These are phyloP conservation scores for Drosophila lowei DNA, from an alignment of 1,140 invertebrate species.

Conservation along the genomic window DNA sequence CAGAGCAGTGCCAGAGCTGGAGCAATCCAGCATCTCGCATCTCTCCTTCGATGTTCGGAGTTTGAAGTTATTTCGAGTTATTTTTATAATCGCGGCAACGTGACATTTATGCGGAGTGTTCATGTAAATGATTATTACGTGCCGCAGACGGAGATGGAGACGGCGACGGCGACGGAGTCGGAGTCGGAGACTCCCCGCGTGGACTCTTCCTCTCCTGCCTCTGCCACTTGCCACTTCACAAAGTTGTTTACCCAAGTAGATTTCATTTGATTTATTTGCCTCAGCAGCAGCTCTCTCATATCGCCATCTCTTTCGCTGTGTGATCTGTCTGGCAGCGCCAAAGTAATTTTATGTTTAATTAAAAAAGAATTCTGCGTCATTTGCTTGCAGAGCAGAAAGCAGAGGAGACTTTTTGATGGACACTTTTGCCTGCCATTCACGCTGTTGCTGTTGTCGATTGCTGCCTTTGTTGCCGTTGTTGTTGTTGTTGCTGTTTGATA, in stretches of 20 bases:
- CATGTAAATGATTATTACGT: conserved; percentile 82
- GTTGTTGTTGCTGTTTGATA: conserved; percentile 54
- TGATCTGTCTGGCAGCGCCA: conserved; percentile 48
- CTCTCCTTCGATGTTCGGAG: conserved; percentile 27
- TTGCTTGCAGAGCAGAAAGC: conserved; percentile 48
- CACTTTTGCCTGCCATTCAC: conserved; percentile 75
- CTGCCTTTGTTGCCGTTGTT: conserved; percentile 49
- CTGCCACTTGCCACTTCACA: conserved; percentile 23
- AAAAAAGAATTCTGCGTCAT: conserved; percentile 76
- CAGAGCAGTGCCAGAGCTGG: neutral
- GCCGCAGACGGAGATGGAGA: conserved; percentile 39
- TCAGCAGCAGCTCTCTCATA: conserved; percentile 28
- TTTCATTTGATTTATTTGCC: conserved; percentile 77
- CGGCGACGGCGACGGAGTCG: conserved; percentile 36
- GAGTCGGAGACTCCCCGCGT: conserved; percentile 34
- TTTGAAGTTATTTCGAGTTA: conserved; percentile 71
- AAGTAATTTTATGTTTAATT: conserved; percentile 81
- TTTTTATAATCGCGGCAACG: conserved; percentile 79
- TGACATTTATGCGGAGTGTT: conserved; percentile 80
- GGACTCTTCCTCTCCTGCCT: conserved; percentile 1
- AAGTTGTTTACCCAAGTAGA: conserved; percentile 68
- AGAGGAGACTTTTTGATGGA: conserved; percentile 57
- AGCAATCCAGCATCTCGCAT: conserved; percentile 19
- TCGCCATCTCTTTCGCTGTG: conserved; percentile 6
- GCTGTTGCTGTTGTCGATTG: conserved; percentile 22